Evolutionary conservation across 2,888 invertebrate genomes (phyloP), one percentile per base, ranked within the genome.

Genomic region (Sceliomorpha sp.): DNA sequence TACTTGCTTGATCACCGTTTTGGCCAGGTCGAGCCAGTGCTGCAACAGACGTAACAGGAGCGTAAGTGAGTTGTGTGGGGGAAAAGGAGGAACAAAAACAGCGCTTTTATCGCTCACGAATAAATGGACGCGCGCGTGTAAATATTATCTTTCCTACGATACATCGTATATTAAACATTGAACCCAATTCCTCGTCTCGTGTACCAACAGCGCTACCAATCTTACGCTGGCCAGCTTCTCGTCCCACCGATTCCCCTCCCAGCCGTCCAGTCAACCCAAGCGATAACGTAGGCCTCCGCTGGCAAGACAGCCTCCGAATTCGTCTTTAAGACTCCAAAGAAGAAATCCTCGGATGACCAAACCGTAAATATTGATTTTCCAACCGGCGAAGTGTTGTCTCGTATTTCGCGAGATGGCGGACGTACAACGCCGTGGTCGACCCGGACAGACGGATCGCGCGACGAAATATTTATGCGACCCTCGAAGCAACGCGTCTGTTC

Each of bases 1-100:
- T 26, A 97, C 94, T 92, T 97, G 97, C 88, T 97, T 97, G 77
- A 94, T 89, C 87, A 97, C 94, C 76, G 95, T 93, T 90, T 97
- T 96, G 64, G 95, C 95, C 88, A 96, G 90, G 89, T 98, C 97
- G 84, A 98, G 89, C 98, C 98, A 98, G 89, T 97, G 97, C 97
- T 97, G 90, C 92, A 93, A 85, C 75, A 75, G 37, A 77, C 40
- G 51, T 53, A 63, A 62, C 26, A 58, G n/a, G n/a, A n/a, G 58
- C 47, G 37, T 27, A 36, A 64, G 17, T 53, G 37, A 64, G 27
- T 42, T 47, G 37, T 47, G 36, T 47, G 48, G 7, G 39, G 40
- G 39, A 47, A 64, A 55, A 55, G 12, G 24, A 44, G 42, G 2
- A 37, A 12, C 9, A 12, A 9, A 32, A 9, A 32, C n/a, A n/a